Evolutionary conservation across 2,113 vertebrate genomes (phyloP).

Genomic region (Nansenia antarctica): DNA sequence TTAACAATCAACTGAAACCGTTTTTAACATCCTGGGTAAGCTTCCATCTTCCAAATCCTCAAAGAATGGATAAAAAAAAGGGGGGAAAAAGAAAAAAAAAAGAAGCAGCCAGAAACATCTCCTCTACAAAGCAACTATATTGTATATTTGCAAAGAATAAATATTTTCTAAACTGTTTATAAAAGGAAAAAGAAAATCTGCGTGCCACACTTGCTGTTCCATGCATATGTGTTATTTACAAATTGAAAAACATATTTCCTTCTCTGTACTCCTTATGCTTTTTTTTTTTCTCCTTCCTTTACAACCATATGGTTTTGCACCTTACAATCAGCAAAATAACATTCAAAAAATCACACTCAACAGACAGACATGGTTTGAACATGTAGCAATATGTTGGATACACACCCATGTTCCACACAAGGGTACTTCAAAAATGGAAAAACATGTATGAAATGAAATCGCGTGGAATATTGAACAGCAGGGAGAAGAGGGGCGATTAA

Average conservation of each 20-base stretch:
- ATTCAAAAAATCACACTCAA: not conserved
- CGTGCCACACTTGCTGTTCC: slow-evolving; percentile 4
- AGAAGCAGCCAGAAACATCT: not conserved
- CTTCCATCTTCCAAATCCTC: not conserved
- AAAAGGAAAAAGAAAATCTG: not conserved
- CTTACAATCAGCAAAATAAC: slow-evolving; percentile 8
- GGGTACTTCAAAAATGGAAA: not conserved
- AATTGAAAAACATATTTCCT: not conserved
- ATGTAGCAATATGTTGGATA: not conserved
- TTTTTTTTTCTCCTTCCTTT: not conserved
- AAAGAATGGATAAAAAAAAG: no score
- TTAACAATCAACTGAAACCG: not conserved
- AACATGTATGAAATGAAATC: not conserved
- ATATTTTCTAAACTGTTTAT: not conserved
- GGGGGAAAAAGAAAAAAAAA: no score
- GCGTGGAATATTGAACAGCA: not conserved
- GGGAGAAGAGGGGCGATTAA: not conserved
- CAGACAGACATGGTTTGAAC: not conserved
- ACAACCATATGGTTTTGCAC: not conserved
- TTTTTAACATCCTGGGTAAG: not conserved
- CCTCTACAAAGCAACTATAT: slow-evolving; percentile 1
- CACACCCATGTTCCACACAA: not conserved
- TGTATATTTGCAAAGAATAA: slow-evolving; percentile 7
- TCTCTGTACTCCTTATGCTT: not conserved
- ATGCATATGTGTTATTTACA: slow-evolving; percentile 13